These are phyloP conservation scores for Arrhamphus sclerolepis DNA, from an alignment of 2,797 vertebrate genomes.

Conservation along the genomic window DNA sequence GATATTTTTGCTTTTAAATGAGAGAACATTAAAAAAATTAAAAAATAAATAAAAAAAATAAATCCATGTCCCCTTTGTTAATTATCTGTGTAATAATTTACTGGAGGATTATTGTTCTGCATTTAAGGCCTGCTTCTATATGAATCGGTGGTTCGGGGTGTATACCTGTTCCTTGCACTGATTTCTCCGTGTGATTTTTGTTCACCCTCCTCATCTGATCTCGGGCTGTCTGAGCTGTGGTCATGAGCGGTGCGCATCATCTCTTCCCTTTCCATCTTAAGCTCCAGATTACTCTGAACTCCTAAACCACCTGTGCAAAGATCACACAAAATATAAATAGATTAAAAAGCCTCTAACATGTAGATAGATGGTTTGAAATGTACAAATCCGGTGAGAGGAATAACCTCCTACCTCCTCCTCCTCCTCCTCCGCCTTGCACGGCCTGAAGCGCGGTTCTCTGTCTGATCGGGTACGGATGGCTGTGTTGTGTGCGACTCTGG, in stretches of 20 bases:
- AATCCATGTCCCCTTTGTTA: too few species aligned
- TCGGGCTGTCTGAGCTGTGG: slow-evolving; percentile 87
- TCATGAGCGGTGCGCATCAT: slow-evolving; percentile 74
- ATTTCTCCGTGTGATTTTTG: slow-evolving; percentile 83
- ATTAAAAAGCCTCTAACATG: neutral
- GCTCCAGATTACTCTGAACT: slow-evolving; percentile 78
- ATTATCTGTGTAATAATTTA: neutral
- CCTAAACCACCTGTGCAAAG: slow-evolving; percentile 58
- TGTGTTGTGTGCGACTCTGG: slow-evolving; percentile 67
- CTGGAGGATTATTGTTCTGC: neutral
- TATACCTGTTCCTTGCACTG: slow-evolving; percentile 74
- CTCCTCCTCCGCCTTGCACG: slow-evolving; percentile 35
- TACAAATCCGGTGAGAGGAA: neutral
- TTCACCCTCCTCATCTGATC: slow-evolving; percentile 93
- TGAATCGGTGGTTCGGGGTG: neutral
- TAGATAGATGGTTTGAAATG: neutral
- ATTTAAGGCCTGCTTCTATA: neutral
- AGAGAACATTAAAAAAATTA: too few species aligned
- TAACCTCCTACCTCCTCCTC: slow-evolving; percentile 35
- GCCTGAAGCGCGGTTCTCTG: slow-evolving; percentile 55
- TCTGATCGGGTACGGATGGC: slow-evolving; percentile 64
- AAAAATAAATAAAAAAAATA: too few species aligned
- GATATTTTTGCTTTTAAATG: too few species aligned
- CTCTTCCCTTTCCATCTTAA: slow-evolving; percentile 92
- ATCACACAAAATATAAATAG: slow-evolving; percentile 1